These are phyloP conservation scores for Dicranocentrus wangi DNA, from an alignment of 2,888 invertebrate species.

Conservation along the genomic window DNA sequence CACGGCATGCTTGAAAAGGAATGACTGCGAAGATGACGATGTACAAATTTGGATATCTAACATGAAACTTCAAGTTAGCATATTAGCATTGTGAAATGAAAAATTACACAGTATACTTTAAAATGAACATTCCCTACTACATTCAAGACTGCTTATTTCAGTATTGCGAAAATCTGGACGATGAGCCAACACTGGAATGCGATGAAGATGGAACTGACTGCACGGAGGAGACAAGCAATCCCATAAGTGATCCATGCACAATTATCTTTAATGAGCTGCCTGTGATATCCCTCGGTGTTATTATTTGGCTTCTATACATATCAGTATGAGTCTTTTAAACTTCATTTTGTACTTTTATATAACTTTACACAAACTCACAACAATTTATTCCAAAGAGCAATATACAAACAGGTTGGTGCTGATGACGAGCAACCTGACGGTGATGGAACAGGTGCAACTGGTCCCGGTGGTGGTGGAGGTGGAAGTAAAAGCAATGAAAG, in stretches of 20 bases:
- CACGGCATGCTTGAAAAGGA: constrained; percentile 28
- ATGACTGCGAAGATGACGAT: constrained; percentile 37
- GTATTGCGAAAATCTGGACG: background rate
- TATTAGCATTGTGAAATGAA: background rate
- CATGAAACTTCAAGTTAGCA: constrained; percentile 37
- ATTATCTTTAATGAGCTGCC: constrained; percentile 44
- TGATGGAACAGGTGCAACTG: no score
- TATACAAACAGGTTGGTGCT: background rate
- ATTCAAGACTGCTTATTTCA: no score
- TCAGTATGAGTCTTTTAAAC: no score
- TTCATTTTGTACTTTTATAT: no score
- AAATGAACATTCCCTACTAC: no score
- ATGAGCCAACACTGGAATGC: background rate
- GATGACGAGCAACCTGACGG: background rate
- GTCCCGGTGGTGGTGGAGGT: no score
- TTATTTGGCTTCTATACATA: constrained; percentile 20
- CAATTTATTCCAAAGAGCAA: no score
- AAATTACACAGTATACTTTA: background rate
- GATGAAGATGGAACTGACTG: no score
- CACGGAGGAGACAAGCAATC: no score
- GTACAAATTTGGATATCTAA: constrained; percentile 36
- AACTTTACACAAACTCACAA: no score
- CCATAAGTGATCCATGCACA: constrained; percentile 5
- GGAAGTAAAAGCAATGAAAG: no score
- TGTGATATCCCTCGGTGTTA: background rate